Evolutionary conservation across 2,888 invertebrate species (phyloP).

Genomic region (Shargacucullia verbasci): DNA sequence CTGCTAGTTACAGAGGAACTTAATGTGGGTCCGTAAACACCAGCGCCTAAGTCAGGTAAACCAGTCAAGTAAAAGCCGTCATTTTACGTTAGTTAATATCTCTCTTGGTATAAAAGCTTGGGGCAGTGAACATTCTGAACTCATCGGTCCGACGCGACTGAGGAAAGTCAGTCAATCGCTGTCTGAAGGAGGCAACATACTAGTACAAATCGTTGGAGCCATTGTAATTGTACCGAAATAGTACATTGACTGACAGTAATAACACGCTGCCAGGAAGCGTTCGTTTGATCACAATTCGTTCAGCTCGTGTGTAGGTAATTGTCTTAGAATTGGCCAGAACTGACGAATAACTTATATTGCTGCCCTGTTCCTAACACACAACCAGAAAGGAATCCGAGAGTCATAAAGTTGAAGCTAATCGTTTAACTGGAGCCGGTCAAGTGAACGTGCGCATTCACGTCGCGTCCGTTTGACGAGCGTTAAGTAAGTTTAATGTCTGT

Average conservation of each 20-base stretch:
- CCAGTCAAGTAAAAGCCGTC: not conserved
- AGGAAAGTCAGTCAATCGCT: constrained; percentile 2
- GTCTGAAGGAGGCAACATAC: not conserved
- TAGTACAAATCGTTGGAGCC: not conserved
- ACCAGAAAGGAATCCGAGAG: not conserved
- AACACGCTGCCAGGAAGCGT: too few species aligned
- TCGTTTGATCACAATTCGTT: too few species aligned
- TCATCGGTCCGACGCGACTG: not conserved
- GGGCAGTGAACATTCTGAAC: not conserved
- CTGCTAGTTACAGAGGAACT: not conserved
- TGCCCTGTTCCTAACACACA: not conserved
- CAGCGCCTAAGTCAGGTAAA: not conserved
- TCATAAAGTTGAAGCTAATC: not conserved
- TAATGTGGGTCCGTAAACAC: too few species aligned
- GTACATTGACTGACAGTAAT: too few species aligned
- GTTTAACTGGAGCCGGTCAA: not conserved
- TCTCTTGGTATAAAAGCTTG: not conserved
- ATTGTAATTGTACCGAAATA: too few species aligned
- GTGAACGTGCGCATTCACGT: not conserved
- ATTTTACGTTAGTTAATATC: constrained; percentile 1
- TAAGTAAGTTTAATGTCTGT: constrained; percentile 5
- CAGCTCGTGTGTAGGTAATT: too few species aligned
- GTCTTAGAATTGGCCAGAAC: too few species aligned
- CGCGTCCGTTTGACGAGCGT: constrained; percentile 3
- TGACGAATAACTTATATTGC: too few species aligned